phyloP scores from a whole-genome alignment of 1,140 invertebrate genomes.

The Plectrocnemia conspersa region DNA sequence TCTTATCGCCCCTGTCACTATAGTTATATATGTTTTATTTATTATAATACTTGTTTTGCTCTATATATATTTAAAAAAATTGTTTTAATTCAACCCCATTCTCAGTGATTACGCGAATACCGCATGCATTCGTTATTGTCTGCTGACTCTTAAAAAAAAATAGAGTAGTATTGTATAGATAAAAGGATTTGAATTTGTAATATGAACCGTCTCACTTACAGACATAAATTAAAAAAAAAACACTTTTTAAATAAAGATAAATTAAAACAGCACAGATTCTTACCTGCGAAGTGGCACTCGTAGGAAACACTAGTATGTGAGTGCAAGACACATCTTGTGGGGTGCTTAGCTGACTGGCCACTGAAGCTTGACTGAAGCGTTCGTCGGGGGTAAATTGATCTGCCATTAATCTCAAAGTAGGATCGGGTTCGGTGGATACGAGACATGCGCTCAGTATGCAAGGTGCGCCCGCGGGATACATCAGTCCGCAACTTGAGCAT shows the following conservation, averaged over 20 bases:
- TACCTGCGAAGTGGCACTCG: conserved; percentile 92
- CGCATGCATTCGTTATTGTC: no score
- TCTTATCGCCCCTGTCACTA: no score
- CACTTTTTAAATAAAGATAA: conserved; percentile 30
- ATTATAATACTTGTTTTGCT: no score
- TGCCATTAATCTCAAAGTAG: conserved; percentile 87
- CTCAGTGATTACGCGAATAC: no score
- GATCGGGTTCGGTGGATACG: conserved; percentile 94
- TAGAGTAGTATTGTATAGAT: no score
- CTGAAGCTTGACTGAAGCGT: conserved; percentile 78
- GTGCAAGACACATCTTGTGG: conserved; percentile 94
- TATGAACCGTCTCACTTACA: neutral
- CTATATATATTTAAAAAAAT: no score
- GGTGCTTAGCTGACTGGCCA: conserved; percentile 79
- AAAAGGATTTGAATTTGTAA: no score
- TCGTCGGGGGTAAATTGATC: conserved; percentile 93
- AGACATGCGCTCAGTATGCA: conserved; percentile 95
- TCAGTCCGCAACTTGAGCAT: conserved; percentile 80
- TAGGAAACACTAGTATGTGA: conserved; percentile 98
- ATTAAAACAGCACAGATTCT: conserved; percentile 20
- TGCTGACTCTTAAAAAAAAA: no score
- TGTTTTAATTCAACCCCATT: no score
- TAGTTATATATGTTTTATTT: no score
- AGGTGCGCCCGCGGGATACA: conserved; percentile 75
- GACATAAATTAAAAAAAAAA: conserved; percentile 16